phyloP scores from a whole-genome alignment of 2,797 vertebrate species.

The Novumbra hubbsi region DNA sequence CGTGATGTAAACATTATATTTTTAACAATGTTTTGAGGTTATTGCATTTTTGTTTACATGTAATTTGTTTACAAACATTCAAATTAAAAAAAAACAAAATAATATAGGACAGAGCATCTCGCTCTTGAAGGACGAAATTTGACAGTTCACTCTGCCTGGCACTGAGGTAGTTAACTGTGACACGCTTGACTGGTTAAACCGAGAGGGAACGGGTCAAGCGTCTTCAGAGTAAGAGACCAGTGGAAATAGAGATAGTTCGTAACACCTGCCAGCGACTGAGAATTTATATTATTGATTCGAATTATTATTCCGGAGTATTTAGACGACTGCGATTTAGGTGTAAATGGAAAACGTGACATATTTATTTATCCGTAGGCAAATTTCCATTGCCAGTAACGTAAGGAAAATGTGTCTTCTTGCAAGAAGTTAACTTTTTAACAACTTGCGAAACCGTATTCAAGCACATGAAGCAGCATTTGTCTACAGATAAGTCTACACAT shows the following conservation, averaged over 20 bases:
- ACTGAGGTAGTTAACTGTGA: conserved; percentile 54
- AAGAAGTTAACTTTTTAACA: neutral
- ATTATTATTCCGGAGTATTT: neutral
- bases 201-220: conserved; percentile 32
- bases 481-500: neutral
- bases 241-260: conserved; percentile 25
- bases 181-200: conserved; percentile 46
- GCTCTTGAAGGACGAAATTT: neutral
- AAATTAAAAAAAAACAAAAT: neutral
- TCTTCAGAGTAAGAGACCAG: conserved; percentile 14
- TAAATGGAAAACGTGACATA: conserved; percentile 29
- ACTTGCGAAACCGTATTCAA: conserved; percentile 35
- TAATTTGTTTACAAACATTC: no score
- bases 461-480: neutral
- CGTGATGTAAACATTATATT: no score
- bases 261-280: conserved; percentile 53
- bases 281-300: conserved; percentile 20
- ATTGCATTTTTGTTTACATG: no score
- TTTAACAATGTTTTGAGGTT: no score
- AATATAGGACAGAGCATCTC: neutral
- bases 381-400: conserved; percentile 13
- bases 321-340: conserved; percentile 7
- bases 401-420: conserved; percentile 12
- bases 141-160: conserved; percentile 19
- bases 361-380: conserved; percentile 20